phyloP scores from a whole-genome alignment of 2,113 vertebrate species.

The Chlorocebus sabaeus region DNA sequence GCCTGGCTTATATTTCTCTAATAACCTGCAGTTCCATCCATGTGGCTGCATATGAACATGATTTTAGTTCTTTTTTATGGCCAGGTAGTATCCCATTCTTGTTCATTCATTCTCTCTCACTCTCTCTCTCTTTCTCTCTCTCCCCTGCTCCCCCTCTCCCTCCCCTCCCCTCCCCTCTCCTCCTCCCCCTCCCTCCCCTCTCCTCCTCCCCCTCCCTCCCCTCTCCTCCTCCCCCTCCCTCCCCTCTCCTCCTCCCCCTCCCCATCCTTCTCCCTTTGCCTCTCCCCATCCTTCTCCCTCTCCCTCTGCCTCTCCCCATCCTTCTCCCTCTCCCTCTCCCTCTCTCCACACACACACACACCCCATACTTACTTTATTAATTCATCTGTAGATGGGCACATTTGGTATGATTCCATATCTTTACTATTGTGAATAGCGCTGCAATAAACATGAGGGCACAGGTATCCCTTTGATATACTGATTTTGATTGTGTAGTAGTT shows the following conservation, averaged over 20 bases:
- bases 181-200: rapidly evolving
- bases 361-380: background rate
- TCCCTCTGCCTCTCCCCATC: too few relatives aligned
- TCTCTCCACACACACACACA: too few relatives aligned
- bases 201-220: rapidly evolving
- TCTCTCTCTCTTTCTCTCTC: too few relatives aligned
- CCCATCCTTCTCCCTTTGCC: rapidly evolving
- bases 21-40: background rate
- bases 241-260: too few relatives aligned
- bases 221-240: rapidly evolving
- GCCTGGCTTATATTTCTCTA: background rate
- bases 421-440: background rate
- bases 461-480: background rate
- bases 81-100: background rate
- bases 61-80: background rate
- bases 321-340: too few relatives aligned
- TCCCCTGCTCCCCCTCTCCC: too few relatives aligned
- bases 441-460: background rate
- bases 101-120: too few relatives aligned
- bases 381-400: background rate
- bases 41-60: background rate
- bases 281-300: too few relatives aligned
- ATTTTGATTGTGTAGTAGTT: too few relatives aligned
- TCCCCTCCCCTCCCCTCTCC: rapidly evolving
- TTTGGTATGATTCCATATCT: background rate